Evolutionary conservation across 2,888 invertebrate species (phyloP).

Genomic region (Panopea generosa): DNA sequence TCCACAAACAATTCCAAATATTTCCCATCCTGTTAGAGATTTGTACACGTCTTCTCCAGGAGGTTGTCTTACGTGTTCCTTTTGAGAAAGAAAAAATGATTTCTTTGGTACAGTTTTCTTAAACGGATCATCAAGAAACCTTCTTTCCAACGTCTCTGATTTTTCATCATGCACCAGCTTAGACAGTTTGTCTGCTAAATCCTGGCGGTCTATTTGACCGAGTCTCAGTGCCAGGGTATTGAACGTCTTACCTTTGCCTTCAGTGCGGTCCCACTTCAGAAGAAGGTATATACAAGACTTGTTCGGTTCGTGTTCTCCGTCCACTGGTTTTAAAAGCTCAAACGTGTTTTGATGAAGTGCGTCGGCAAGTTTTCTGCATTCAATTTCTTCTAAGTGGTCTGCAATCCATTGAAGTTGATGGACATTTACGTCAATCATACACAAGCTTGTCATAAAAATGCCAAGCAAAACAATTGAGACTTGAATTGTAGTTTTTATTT

Average conservation of each 20-base stretch:
- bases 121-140: constrained; percentile 72
- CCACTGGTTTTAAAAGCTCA: constrained; percentile 39
- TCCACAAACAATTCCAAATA: constrained; percentile 30
- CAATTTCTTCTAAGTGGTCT: constrained; percentile 71
- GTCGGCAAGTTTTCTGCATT: constrained; percentile 71
- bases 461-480: too few species aligned
- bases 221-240: constrained; percentile 75
- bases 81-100: constrained; percentile 60
- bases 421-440: constrained; percentile 75
- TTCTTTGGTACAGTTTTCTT: constrained; percentile 62
- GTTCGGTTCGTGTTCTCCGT: constrained; percentile 31
- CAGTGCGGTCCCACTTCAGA: constrained; percentile 71
- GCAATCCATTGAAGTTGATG: constrained; percentile 78
- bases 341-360: constrained; percentile 66
- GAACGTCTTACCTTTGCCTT: constrained; percentile 73
- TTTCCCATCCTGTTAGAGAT: constrained; percentile 34
- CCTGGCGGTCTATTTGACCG: constrained; percentile 71
- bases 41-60: neutral
- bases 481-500: too few species aligned
- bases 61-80: neutral
- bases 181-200: constrained; percentile 74
- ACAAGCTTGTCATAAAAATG: too few species aligned
- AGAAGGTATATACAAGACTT: constrained; percentile 72
- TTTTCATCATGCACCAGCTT: constrained; percentile 73
- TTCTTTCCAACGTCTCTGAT: constrained; percentile 62